Evolutionary conservation across 1,140 invertebrate species (phyloP).

Genomic region (Drosophila quadrilineata): DNA sequence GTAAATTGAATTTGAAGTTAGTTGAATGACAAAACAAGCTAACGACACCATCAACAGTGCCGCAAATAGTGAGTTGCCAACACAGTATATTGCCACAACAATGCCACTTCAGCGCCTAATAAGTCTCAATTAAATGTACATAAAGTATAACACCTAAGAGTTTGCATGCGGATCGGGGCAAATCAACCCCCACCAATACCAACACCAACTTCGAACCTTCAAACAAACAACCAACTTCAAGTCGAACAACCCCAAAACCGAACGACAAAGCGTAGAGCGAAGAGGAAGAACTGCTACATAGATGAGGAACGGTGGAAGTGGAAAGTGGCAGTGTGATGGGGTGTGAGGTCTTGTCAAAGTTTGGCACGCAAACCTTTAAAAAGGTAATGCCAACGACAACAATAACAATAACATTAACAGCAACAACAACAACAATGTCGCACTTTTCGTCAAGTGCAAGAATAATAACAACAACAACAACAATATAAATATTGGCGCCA

Average conservation of each 20-base stretch:
- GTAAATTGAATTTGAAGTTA: conserved; percentile 13
- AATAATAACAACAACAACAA: conserved; percentile 41
- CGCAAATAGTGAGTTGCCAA: no score
- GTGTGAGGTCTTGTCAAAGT: no score
- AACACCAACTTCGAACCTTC: conserved; percentile 3
- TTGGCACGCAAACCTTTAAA: conserved; percentile 67
- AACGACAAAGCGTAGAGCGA: conserved; percentile 10
- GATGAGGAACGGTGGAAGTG: no score
- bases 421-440: conserved; percentile 27
- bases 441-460: conserved; percentile 33
- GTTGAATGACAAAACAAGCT: conserved; percentile 31
- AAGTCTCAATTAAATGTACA: conserved; percentile 80
- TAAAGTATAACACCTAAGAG: conserved; percentile 76
- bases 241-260: neutral
- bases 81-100: conserved; percentile 25
- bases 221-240: conserved; percentile 38
- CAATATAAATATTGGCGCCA: conserved; percentile 51
- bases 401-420: conserved; percentile 14
- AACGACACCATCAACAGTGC: conserved; percentile 72
- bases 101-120: conserved; percentile 63
- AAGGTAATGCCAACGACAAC: conserved; percentile 25
- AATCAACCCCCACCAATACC: conserved; percentile 1
- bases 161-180: conserved; percentile 67
- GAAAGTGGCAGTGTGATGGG: no score
- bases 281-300: no score